Evolutionary conservation across 2,888 invertebrate species (phyloP).

Genomic region (Nebria brevicollis): DNA sequence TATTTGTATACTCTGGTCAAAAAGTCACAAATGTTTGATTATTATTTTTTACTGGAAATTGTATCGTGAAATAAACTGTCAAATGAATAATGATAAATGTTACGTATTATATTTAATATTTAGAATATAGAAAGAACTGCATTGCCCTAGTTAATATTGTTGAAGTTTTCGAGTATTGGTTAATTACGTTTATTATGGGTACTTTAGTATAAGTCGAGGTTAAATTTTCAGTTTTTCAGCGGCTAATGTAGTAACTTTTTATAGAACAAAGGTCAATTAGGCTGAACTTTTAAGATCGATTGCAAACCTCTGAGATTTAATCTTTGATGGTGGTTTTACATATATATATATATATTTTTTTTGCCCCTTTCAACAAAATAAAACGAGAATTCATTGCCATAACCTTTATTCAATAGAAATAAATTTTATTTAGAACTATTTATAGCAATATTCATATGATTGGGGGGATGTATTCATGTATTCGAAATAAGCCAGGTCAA

Average conservation of each 20-base stretch:
- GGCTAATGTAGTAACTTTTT: background rate
- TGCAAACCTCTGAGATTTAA: background rate
- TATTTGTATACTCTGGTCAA: slow-evolving; percentile 1
- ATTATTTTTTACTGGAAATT: background rate
- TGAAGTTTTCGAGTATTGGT: background rate
- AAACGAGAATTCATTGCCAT: background rate
- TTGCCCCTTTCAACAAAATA: background rate
- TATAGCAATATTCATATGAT: background rate
- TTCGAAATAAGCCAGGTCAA: background rate
- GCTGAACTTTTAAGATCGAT: background rate
- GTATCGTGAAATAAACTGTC: background rate
- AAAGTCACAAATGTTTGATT: background rate
- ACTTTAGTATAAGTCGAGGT: background rate
- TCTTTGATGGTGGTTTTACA: background rate
- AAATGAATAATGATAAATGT: slow-evolving; percentile 8
- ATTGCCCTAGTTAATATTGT: background rate
- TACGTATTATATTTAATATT: background rate
- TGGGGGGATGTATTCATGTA: background rate
- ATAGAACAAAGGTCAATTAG: background rate
- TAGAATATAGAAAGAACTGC: background rate
- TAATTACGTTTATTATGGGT: background rate
- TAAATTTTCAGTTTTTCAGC: background rate
- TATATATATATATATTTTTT: background rate
- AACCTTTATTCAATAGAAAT: background rate
- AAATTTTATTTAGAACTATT: background rate